phyloP scores from a whole-genome alignment of 2,113 vertebrate species.

The Xenus cinereus region DNA sequence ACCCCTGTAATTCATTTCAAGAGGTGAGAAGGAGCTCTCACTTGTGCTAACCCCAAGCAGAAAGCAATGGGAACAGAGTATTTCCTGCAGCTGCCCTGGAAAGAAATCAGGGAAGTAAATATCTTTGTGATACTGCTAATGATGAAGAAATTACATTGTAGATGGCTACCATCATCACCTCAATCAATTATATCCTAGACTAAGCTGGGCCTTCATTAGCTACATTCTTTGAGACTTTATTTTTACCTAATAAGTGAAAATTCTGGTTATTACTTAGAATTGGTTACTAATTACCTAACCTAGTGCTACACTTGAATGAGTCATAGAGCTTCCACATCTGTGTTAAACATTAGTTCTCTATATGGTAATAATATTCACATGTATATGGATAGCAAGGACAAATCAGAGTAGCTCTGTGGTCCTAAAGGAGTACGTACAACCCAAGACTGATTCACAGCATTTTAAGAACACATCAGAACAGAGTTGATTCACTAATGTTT shows the following conservation, averaged over 20 bases:
- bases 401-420: background rate
- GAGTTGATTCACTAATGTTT: background rate
- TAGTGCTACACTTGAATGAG: background rate
- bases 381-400: background rate
- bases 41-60: background rate
- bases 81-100: background rate
- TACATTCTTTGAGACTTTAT: background rate
- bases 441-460: background rate
- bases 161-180: background rate
- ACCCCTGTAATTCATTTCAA: background rate
- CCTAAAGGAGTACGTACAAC: background rate
- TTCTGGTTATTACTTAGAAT: background rate
- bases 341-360: background rate
- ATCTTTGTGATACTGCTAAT: background rate
- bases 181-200: background rate
- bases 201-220: background rate
- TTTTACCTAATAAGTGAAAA: background rate
- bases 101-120: background rate
- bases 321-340: background rate
- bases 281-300: background rate
- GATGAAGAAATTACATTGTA: background rate
- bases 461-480: background rate
- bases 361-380: background rate
- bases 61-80: background rate
- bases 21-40: background rate